Evolutionary conservation across 2,797 vertebrate genomes (phyloP).

Genomic region (Tragelaphus eurycerus): DNA sequence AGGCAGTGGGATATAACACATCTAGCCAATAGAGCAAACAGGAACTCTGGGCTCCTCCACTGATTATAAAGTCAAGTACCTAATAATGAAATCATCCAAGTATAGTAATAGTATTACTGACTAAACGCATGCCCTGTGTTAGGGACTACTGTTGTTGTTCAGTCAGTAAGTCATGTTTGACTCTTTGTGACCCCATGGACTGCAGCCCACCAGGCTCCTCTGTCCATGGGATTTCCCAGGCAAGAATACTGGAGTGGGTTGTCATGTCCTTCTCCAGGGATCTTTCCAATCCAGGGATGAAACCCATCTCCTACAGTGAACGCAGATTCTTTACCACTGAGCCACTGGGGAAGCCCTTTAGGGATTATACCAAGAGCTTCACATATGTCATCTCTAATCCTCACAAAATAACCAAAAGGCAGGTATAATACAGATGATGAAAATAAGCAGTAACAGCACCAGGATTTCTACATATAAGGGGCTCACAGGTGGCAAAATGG

Average conservation of each 20-base stretch:
- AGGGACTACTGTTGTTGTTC: not conserved
- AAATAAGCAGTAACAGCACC: not conserved
- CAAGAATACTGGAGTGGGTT: not conserved
- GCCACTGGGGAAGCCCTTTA: not conserved
- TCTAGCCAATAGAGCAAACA: not conserved
- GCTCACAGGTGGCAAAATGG: not conserved
- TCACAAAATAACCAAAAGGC: not conserved
- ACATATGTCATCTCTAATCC: not conserved
- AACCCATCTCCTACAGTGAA: not conserved
- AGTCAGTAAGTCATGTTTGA: not conserved
- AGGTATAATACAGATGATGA: not conserved
- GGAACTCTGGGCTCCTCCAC: not conserved
- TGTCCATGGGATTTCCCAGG: not conserved
- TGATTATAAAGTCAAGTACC: not conserved
- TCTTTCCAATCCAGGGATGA: not conserved
- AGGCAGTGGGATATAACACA: not conserved
- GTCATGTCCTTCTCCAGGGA: not conserved
- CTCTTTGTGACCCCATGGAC: not conserved
- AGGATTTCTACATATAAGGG: not conserved
- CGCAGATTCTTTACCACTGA: not conserved
- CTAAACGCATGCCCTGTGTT: not conserved
- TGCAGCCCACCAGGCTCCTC: not conserved
- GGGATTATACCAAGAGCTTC: not conserved
- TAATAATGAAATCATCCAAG: conserved; percentile 3
- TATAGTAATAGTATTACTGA: not conserved